Conservation (phyloP, 1,140 invertebrate species). For the Drosophila cardini region DNA sequence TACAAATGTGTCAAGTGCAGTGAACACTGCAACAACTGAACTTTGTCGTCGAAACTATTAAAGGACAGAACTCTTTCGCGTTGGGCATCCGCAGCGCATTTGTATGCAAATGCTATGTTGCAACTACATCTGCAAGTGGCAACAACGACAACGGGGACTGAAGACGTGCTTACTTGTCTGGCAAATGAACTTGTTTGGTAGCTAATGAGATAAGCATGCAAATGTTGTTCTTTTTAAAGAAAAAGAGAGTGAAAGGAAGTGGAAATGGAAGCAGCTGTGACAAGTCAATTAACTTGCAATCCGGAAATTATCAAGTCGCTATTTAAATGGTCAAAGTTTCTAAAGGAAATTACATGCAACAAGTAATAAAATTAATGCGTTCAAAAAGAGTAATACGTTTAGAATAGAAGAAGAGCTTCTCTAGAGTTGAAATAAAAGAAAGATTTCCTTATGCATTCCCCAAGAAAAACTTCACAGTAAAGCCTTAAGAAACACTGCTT, state of each 20-base stretch:
- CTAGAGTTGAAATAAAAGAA: too few species aligned
- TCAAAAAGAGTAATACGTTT: too few species aligned
- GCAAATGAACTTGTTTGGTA: constrained; percentile 78
- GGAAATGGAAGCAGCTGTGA: constrained; percentile 10
- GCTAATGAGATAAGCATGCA: constrained; percentile 79
- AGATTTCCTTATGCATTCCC: too few species aligned
- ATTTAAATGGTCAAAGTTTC: constrained; percentile 4
- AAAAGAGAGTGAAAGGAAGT: constrained; percentile 9
- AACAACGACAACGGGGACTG: constrained; percentile 24
- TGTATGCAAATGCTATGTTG: constrained; percentile 65
- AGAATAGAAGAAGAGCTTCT: too few species aligned
- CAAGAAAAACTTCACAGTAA: too few species aligned
- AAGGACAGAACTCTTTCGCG: constrained; percentile 8
- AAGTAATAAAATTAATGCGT: neutral
- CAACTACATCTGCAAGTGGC: constrained; percentile 36
- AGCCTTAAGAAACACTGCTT: too few species aligned
- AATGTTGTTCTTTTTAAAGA: constrained; percentile 35
- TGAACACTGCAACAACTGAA: constrained; percentile 23
- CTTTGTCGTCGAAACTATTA: constrained; percentile 12
- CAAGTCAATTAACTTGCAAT: constrained; percentile 59
- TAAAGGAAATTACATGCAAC: neutral
- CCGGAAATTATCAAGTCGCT: constrained; percentile 13
- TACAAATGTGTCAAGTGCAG: constrained; percentile 70
- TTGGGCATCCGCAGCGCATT: constrained; percentile 47
- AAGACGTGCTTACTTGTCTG: constrained; percentile 56